Evolutionary conservation across 2,113 vertebrate species (phyloP), one percentile per base, ranked within the genome.

Genomic region (Xiphophorus maculatus): DNA sequence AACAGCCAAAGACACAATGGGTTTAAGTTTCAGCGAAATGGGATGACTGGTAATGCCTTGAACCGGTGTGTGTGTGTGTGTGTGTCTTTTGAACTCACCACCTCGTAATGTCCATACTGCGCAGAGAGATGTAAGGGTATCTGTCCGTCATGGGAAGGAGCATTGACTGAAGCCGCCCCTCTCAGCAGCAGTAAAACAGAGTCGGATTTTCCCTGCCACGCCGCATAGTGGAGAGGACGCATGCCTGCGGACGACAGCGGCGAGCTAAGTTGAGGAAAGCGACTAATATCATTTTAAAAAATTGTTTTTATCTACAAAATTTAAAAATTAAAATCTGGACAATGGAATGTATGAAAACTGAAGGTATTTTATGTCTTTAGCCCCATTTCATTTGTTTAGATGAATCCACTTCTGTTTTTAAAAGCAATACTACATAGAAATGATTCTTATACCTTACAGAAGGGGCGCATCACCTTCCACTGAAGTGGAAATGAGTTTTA

Each of bases 91-190:
- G 73, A 61, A 94, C 97, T 81, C 84, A 99, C 98, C 96, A 99
- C 98, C 71, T 98, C 96, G 0, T 97, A 97, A 91, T 99, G 98
- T 71, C 98, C 98, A 0, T 98, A 99, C 92, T 99, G 98, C 0
- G 98, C 97, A 0, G 98, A 95, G 69, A 99, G 95, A 88, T 99
- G 98, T 88, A 99, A 92, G 0, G 98, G 98, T 85, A 97, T 97
- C 94, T 99, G 97, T 54, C 97, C 97, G 0, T 99, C 98, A 77
- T 95, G 92, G 0, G 98, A 98, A 22, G 95, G 90, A 6, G 93
- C 91, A 35, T 99, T 99, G 90, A 98, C 96, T 0, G 96, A 95
- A 1, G 97, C 96, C 0, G 96, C 93, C 0, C 96, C 96, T 0
- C 97, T 94, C 35, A 99, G 95, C 71, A 99, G 87, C 85, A 96